A percentile compares a stretch with the other conserved stretches of the same genome.
Conservation (phyloP, 2,797 vertebrate species). For the Pempheris klunzingeri region DNA sequence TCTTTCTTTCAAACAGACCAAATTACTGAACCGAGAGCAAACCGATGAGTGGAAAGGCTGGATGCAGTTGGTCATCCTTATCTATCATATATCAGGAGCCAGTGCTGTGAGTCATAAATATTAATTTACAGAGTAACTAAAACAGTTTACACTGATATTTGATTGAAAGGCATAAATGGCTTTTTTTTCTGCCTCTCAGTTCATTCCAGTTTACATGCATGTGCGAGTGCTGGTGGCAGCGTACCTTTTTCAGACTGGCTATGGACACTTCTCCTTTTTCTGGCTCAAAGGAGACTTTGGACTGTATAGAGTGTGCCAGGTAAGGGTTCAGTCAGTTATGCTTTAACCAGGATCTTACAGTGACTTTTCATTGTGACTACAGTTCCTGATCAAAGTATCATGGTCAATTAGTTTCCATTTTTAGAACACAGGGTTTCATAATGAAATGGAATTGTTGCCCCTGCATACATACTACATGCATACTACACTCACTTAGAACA, state of each 20-base stretch:
- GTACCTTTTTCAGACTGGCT: conserved; percentile 98
- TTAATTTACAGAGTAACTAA: background rate
- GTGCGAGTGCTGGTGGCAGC: conserved; percentile 97
- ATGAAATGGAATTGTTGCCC: too few relatives aligned
- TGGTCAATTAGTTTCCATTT: too few relatives aligned
- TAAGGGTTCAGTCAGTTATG: conserved; percentile 64
- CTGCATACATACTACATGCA: too few relatives aligned
- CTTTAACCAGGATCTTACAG: background rate
- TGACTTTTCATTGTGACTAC: background rate
- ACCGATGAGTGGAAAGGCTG: conserved; percentile 99
- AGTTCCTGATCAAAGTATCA: background rate
- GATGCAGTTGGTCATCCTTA: conserved; percentile 99
- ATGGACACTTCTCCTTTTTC: conserved; percentile 99
- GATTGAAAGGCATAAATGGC: background rate
- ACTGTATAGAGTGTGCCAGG: conserved; percentile 96
- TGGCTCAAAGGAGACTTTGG: conserved; percentile 99
- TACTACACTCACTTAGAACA: too few relatives aligned
- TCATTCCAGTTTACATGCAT: conserved; percentile 99
- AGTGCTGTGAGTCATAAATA: conserved; percentile 91
- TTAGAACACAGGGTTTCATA: too few relatives aligned
- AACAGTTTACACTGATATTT: background rate
- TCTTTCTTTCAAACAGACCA: conserved; percentile 83
- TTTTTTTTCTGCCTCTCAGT: conserved; percentile 83
- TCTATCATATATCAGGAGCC: conserved; percentile 98
- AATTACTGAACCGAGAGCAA: conserved; percentile 97